A percentile compares a stretch with the other conserved stretches of the same genome.
Conservation (phyloP, 2,888 invertebrate genomes). For the Zaprionus bogoriensis region DNA sequence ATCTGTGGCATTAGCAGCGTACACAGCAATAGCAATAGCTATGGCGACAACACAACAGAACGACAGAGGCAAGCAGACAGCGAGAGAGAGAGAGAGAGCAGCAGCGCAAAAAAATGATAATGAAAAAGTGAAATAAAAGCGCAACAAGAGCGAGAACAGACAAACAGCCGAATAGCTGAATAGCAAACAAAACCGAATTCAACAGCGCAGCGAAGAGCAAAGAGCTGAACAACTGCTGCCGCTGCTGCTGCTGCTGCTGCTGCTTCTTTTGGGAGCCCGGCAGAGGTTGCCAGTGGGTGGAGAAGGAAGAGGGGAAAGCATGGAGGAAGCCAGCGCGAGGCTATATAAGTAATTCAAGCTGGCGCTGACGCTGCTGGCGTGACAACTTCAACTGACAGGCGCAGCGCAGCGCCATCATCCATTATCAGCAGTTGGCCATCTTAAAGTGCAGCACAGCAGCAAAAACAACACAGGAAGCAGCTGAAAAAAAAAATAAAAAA, state of each 20-base stretch:
- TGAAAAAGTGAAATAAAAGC: slow-evolving; percentile 77
- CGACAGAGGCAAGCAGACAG: background rate
- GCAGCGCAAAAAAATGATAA: slow-evolving; percentile 58
- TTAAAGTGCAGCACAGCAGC: slow-evolving; percentile 65
- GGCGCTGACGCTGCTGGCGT: slow-evolving; percentile 66
- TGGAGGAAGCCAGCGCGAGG: slow-evolving; percentile 5
- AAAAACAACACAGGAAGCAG: slow-evolving; percentile 43
- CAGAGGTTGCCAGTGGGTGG: background rate
- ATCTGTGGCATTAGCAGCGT: slow-evolving; percentile 76
- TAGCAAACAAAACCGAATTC: slow-evolving; percentile 44
- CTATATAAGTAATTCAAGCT: slow-evolving; percentile 70
- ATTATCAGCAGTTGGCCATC: slow-evolving; percentile 79
- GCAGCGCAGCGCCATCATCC: slow-evolving; percentile 73
- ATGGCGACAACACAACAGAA: slow-evolving; percentile 18
- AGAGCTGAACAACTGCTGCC: slow-evolving; percentile 10
- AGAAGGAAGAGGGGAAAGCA: too few species aligned
- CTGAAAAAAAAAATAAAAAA: slow-evolving; percentile 7
- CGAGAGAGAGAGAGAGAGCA: background rate
- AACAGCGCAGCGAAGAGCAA: slow-evolving; percentile 25
- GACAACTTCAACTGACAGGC: slow-evolving; percentile 78
- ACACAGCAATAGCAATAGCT: slow-evolving; percentile 48
- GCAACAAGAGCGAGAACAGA: slow-evolving; percentile 60
- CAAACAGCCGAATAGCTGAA: slow-evolving; percentile 55
- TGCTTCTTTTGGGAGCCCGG: background rate
- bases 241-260: too few species aligned